A percentile compares a stretch with the other conserved stretches of the same genome.
phyloP scores from a whole-genome alignment of 1,140 invertebrate species.

The Mylabris phalerata region DNA sequence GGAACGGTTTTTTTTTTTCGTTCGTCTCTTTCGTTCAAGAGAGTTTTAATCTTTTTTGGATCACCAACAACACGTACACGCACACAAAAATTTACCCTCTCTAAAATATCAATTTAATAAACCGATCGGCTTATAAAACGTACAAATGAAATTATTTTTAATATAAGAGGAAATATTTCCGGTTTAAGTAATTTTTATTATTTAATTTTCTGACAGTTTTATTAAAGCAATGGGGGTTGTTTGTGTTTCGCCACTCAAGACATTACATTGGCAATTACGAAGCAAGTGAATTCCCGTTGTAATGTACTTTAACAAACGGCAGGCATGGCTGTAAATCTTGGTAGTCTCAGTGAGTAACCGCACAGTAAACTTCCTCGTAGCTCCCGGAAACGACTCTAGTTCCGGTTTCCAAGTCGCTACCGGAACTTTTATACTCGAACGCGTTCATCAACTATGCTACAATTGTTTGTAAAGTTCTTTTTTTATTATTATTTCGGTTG shows the following conservation, averaged over 20 bases:
- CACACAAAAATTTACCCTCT: too few relatives aligned
- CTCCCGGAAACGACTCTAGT: conserved; percentile 29
- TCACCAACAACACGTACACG: background rate
- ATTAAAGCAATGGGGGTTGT: too few relatives aligned
- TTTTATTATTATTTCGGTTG: too few relatives aligned
- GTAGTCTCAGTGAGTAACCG: conserved; percentile 24
- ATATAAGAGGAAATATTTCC: background rate
- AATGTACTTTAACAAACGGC: conserved; percentile 20
- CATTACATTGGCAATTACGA: conserved; percentile 17
- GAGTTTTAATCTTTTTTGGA: background rate
- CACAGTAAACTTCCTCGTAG: conserved; percentile 30
- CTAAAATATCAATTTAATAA: background rate
- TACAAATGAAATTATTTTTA: too few relatives aligned
- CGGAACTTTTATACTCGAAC: conserved; percentile 26
- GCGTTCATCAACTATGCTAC: conserved; percentile 21
- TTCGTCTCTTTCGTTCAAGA: background rate
- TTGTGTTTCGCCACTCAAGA: background rate
- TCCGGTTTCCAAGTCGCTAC: conserved; percentile 25
- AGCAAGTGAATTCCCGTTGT: conserved; percentile 18
- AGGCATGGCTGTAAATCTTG: conserved; percentile 21
- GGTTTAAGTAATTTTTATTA: background rate
- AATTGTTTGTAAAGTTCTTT: conserved; percentile 7
- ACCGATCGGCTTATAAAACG: background rate
- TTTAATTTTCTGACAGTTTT: too few relatives aligned
- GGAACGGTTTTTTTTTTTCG: conserved; percentile 3